Conservation (phyloP, 2,113 vertebrate species). For the Phasianus colchicus region DNA sequence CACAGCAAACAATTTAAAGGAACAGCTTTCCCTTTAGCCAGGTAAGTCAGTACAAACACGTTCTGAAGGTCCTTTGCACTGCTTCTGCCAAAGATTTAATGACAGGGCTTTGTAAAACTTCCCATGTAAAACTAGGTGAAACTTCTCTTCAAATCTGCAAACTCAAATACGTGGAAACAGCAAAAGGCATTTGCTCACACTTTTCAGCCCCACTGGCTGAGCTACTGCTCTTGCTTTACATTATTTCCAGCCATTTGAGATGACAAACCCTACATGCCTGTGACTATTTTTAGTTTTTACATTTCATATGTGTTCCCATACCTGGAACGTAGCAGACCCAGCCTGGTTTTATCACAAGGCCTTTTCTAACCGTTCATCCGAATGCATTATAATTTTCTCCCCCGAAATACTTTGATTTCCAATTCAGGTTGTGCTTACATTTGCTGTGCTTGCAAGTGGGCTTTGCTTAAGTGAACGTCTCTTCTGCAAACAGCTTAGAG, state of each 20-base stretch:
- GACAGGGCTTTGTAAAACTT: slow-evolving; percentile 58
- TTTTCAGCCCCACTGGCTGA: slow-evolving; percentile 16
- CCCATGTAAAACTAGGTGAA: slow-evolving; percentile 9
- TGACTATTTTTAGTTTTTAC: slow-evolving; percentile 24
- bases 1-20: slow-evolving; percentile 73
- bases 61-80: slow-evolving; percentile 58
- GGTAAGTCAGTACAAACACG: slow-evolving; percentile 64
- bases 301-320: slow-evolving; percentile 2
- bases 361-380: not conserved
- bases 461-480: not conserved
- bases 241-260: slow-evolving; percentile 38
- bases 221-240: not conserved
- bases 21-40: slow-evolving; percentile 66
- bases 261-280: slow-evolving; percentile 17
- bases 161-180: slow-evolving; percentile 10
- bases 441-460: not conserved
- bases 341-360: not conserved
- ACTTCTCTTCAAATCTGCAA: not conserved
- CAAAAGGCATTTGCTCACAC: slow-evolving; percentile 26
- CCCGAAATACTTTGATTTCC: not conserved
- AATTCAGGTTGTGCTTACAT: not conserved
- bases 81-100: slow-evolving; percentile 57
- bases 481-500: not conserved
- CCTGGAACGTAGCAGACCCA: not conserved
- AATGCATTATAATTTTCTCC: not conserved